These are phyloP conservation scores for Drosophila buzzatii DNA, from an alignment of 2,888 invertebrate species.

Conservation along the genomic window DNA sequence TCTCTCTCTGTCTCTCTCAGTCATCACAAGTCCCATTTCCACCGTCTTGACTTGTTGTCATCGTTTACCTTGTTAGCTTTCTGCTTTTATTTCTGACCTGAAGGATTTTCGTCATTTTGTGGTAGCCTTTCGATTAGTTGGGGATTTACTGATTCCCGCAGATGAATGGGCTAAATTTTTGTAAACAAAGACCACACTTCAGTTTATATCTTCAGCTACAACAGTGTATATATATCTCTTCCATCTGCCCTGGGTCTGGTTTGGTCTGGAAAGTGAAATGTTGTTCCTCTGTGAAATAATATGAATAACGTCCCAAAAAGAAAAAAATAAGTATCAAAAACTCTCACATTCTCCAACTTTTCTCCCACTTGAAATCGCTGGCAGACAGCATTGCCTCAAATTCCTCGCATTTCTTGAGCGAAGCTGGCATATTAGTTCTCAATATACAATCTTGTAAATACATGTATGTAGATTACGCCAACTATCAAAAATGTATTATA, in stretches of 20 bases:
- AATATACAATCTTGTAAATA: background rate
- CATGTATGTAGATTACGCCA: no score
- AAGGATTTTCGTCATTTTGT: no score
- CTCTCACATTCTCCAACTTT: conserved; percentile 12
- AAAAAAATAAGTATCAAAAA: conserved; percentile 3
- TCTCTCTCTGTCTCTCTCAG: no score
- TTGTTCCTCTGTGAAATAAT: background rate
- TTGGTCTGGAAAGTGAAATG: conserved; percentile 8
- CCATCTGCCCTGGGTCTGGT: background rate
- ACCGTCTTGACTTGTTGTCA: no score
- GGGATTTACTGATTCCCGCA: no score
- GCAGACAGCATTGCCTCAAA: conserved; percentile 2
- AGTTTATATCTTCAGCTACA: conserved; percentile 1
- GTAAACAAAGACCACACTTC: background rate
- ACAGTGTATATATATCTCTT: conserved; percentile 1
- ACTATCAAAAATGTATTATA: no score
- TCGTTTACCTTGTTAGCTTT: no score
- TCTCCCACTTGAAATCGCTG: conserved; percentile 10
- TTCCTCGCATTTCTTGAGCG: background rate
- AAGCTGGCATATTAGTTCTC: conserved; percentile 8
- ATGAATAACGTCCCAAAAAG: background rate
- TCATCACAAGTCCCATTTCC: no score
- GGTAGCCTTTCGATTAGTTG: no score
- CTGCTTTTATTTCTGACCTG: no score
- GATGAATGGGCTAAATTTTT: no score